These are phyloP conservation scores for Phrynosoma platyrhinos DNA, from an alignment of 2,113 vertebrate genomes.

Conservation along the genomic window DNA sequence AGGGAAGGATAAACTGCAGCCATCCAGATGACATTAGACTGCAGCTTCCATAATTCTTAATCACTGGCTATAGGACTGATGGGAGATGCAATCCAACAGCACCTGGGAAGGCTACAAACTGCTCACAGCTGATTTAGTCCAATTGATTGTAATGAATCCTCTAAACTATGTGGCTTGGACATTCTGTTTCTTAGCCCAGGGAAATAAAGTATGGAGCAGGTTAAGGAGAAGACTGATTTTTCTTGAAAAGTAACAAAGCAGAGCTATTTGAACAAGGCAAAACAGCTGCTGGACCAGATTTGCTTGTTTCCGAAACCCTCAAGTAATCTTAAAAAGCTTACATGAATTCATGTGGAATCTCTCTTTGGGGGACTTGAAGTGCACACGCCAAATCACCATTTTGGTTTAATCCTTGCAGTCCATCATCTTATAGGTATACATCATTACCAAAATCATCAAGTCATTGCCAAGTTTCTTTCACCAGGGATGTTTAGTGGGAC, in stretches of 20 bases:
- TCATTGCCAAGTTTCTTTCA: conserved; percentile 76
- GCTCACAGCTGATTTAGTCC: neutral
- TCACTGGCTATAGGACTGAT: no score
- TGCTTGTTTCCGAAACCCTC: conserved; percentile 43
- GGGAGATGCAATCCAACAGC: no score
- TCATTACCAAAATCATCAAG: conserved; percentile 62
- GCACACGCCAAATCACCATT: conserved; percentile 69
- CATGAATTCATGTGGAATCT: conserved; percentile 63
- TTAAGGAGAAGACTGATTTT: conserved; percentile 34
- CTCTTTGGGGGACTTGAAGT: conserved; percentile 73
- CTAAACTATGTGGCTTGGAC: neutral
- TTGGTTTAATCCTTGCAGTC: conserved; percentile 74
- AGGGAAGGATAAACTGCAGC: no score
- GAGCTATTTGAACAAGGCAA: neutral
- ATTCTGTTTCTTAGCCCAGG: conserved; percentile 41
- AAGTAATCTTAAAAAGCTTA: conserved; percentile 54
- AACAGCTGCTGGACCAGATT: neutral
- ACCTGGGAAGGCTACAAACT: no score
- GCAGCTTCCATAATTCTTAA: no score
- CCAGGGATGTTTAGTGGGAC: conserved; percentile 64
- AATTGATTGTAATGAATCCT: neutral
- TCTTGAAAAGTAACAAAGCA: conserved; percentile 13
- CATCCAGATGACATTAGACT: no score
- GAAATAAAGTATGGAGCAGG: conserved; percentile 54
- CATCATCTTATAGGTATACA: conserved; percentile 68